A percentile compares a stretch with the other conserved stretches of the same genome.
phyloP scores from a whole-genome alignment of 2,797 vertebrate genomes.

The Eurystomus glaucurus region DNA sequence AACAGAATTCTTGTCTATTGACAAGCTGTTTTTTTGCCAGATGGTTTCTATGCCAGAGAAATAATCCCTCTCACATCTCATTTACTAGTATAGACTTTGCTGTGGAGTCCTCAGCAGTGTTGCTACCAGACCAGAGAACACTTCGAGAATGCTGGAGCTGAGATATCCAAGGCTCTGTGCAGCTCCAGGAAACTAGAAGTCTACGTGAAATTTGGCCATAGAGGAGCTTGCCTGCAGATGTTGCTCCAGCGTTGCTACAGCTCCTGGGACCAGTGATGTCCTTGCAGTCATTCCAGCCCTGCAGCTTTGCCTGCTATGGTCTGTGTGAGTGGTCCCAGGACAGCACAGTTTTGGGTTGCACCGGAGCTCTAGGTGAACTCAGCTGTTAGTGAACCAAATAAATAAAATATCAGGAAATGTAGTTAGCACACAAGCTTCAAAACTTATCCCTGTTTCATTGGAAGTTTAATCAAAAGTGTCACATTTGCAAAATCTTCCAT shows the following conservation, averaged over 20 bases:
- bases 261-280: not conserved
- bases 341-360: not conserved
- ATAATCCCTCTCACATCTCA: not conserved
- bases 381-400: not conserved
- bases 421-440: not conserved
- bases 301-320: not conserved
- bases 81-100: not conserved
- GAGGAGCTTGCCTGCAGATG: not conserved
- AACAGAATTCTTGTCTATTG: not conserved
- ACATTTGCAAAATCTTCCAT: not conserved
- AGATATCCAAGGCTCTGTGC: not conserved
- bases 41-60: not conserved
- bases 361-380: not conserved
- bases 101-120: not conserved
- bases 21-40: not conserved
- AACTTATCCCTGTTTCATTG: not conserved
- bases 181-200: not conserved
- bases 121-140: not conserved
- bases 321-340: not conserved
- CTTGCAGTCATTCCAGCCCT: not conserved
- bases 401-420: not conserved
- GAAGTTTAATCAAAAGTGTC: not conserved
- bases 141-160: not conserved
- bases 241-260: not conserved
- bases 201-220: not conserved